Conservation (phyloP, 2,888 invertebrate genomes). For the Actias luna region DNA sequence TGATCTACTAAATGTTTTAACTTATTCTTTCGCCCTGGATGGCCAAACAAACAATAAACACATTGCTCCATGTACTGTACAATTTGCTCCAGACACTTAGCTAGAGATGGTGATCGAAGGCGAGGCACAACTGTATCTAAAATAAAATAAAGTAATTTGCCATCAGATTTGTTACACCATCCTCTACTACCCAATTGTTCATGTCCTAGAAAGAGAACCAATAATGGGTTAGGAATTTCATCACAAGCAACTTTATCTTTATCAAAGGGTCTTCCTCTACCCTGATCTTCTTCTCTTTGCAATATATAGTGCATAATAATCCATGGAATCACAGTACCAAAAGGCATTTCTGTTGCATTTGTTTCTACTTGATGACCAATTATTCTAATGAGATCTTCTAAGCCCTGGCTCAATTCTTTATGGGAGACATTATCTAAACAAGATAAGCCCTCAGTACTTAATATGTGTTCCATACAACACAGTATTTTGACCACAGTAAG, state of each 20-base stretch:
- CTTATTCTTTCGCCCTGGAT: constrained; percentile 86
- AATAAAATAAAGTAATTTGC: constrained; percentile 89
- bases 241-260: constrained; percentile 73
- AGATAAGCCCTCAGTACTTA: constrained; percentile 66
- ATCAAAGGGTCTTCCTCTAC: constrained; percentile 76
- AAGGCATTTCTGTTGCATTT: constrained; percentile 83
- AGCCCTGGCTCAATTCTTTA: constrained; percentile 84
- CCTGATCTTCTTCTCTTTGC: constrained; percentile 86
- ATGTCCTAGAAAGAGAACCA: constrained; percentile 91
- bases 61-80: constrained; percentile 91
- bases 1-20: constrained; percentile 87
- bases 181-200: constrained; percentile 89
- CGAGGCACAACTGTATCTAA: constrained; percentile 88
- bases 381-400: constrained; percentile 88
- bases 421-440: constrained; percentile 80
- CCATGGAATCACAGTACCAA: constrained; percentile 90
- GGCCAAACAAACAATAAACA: constrained; percentile 91
- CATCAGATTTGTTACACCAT: constrained; percentile 90
- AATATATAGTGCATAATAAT: constrained; percentile 91
- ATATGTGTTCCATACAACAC: constrained; percentile 70
- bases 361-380: constrained; percentile 91
- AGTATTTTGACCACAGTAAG: constrained; percentile 70
- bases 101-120: constrained; percentile 84
- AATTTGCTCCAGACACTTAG: constrained; percentile 85
- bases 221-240: constrained; percentile 87